Evolutionary conservation across 2,797 vertebrate species (phyloP).

Genomic region (Amblyopsis hoosieri): DNA sequence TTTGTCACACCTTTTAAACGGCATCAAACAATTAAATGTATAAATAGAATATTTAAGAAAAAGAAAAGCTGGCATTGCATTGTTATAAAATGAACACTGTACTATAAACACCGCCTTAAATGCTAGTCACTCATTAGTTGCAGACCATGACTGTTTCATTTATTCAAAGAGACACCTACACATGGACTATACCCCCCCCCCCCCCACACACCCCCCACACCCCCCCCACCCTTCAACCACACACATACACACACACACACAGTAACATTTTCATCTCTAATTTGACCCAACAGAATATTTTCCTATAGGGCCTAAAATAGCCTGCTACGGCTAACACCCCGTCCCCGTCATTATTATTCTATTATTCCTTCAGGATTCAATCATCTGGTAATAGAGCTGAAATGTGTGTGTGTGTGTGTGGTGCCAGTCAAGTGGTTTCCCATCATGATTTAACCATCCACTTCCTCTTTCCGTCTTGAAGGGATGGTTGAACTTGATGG

Average conservation of each 20-base stretch:
- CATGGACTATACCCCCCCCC: slow-evolving; percentile 17
- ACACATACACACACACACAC: slow-evolving; percentile 7
- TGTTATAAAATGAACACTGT: no score
- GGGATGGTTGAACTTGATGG: slow-evolving; percentile 1
- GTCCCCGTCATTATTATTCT: slow-evolving; percentile 25
- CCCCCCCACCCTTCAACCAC: slow-evolving; percentile 3
- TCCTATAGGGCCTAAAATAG: slow-evolving; percentile 13
- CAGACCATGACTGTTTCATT: slow-evolving; percentile 18
- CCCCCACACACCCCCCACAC: no score
- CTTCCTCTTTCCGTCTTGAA: slow-evolving; percentile 32
- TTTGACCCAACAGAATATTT: slow-evolving; percentile 26
- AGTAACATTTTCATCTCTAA: slow-evolving; percentile 8
- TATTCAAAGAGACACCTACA: slow-evolving; percentile 20
- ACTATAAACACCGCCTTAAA: slow-evolving; percentile 1
- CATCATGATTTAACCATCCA: slow-evolving; percentile 21
- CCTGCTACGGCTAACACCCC: slow-evolving; percentile 16
- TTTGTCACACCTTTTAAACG: slow-evolving; percentile 18
- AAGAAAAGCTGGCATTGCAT: no score
- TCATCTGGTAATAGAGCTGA: slow-evolving; percentile 33
- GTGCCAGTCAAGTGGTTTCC: slow-evolving; percentile 34
- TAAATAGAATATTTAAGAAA: background rate
- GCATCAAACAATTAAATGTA: slow-evolving; percentile 19
- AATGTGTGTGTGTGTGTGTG: slow-evolving; percentile 31
- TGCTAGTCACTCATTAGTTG: slow-evolving; percentile 43
- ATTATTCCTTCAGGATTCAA: slow-evolving; percentile 9